Base-by-base conservation (phyloP, 2,113 vertebrate genomes). In the Ophiodon elongatus region DNA sequence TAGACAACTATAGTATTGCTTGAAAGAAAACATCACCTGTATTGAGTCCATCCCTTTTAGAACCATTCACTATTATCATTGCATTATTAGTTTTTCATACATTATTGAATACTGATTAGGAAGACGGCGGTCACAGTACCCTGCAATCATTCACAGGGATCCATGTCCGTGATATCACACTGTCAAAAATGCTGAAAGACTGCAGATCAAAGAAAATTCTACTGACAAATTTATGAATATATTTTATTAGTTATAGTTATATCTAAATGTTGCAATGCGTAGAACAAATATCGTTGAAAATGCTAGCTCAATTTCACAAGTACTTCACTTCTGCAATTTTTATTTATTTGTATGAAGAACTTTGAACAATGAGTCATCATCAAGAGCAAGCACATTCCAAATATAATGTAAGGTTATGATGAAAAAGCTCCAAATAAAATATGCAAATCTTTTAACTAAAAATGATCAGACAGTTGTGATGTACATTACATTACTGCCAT, bases 101-200 rank as follows among this genome's bases (percentile, higher is more conserved):
- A 57, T 27, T 54, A 82, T 73, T 82, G 66, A n/a, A n/a, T n/a
- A n/a, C n/a, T 33, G n/a, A 72, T 72, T 8, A 76, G 67, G 43
- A 76, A 2, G 0, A 31, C 74, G 69, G 73, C 65, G 80, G 73
- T 79, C 45, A 72, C 52, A 85, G 17, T 19, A 37, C 11, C 70
- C 63, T 73, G 31, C 45, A 2, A 68, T 57, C 39, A 74, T 31
- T 62, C 52, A 63, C 37, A 8, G 33, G 31, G 27, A 73, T 80
- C n/a, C 25, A 43, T 90, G 69, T 76, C 62, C 74, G 73, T 64
- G 54, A 66, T 41, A 31, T 54, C 11, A 69, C 65, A 59, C 25
- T 41, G 54, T 45, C 56, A 69, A 63, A n/a, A 62, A 68, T 19
- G 37, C 7, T 68, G 52, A 4, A 71, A 37, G 8, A 67, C 15